Conservation (phyloP, 1,140 invertebrate genomes). For the Brachionus rubens region DNA sequence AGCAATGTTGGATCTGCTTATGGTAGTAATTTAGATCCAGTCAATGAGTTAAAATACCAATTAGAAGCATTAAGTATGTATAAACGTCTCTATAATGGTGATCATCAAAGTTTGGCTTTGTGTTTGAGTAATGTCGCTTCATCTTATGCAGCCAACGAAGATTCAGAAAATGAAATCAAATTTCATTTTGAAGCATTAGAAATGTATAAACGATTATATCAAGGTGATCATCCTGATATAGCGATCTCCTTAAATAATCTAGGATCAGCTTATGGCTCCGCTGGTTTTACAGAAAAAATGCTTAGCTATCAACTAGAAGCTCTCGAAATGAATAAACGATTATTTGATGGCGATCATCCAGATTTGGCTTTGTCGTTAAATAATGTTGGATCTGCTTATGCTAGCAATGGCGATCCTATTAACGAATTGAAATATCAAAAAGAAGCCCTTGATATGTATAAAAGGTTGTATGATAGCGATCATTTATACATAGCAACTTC, state of each 20-base stretch:
- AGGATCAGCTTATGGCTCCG: constrained; percentile 1
- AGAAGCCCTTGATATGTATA: constrained; percentile 37
- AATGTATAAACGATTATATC: constrained; percentile 16
- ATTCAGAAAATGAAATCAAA: constrained; percentile 20
- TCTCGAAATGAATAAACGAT: constrained; percentile 24
- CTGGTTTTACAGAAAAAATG: constrained; percentile 1
- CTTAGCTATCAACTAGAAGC: constrained; percentile 12
- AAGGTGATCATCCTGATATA: constrained; percentile 39
- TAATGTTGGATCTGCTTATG: constrained; percentile 13
- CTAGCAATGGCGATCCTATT: background rate
- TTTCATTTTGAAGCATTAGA: background rate
- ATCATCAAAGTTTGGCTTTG: constrained; percentile 8
- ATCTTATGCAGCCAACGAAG: constrained; percentile 1
- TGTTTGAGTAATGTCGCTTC: background rate
- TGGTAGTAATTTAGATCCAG: constrained; percentile 3
- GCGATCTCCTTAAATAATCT: constrained; percentile 20
- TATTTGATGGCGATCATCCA: constrained; percentile 25
- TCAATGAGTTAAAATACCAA: constrained; percentile 12
- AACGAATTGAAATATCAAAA: constrained; percentile 36
- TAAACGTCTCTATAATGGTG: background rate
- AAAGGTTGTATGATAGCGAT: constrained; percentile 14
- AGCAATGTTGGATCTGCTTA: constrained; percentile 35
- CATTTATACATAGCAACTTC: constrained; percentile 39
- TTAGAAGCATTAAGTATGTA: constrained; percentile 20
- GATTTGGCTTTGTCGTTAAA: constrained; percentile 28